These are phyloP conservation scores for Psilopsiagon aymara DNA, from an alignment of 2,113 vertebrate species.

Conservation along the genomic window DNA sequence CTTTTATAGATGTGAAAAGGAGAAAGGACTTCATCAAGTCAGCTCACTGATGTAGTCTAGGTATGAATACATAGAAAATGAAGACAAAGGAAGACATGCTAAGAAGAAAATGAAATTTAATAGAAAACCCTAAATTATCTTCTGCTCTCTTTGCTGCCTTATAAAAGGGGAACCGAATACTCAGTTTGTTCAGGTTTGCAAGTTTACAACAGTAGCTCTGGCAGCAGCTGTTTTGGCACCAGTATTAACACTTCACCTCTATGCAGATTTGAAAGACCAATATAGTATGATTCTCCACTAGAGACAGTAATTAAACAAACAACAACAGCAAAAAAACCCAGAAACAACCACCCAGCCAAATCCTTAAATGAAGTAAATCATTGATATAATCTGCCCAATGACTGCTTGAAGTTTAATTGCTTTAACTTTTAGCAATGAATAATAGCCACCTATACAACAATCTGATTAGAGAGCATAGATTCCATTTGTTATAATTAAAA, in stretches of 20 bases:
- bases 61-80: background rate
- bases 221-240: background rate
- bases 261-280: background rate
- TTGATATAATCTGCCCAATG: background rate
- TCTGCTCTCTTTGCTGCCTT: background rate
- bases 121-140: background rate
- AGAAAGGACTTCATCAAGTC: background rate
- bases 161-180: background rate
- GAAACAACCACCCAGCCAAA: background rate
- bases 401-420: slow-evolving; percentile 24
- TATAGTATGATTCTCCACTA: background rate
- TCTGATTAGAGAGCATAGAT: background rate
- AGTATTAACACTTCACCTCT: background rate
- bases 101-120: background rate
- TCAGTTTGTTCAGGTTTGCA: background rate
- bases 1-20: background rate
- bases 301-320: background rate
- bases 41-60: background rate
- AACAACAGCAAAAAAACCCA: background rate
- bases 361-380: background rate
- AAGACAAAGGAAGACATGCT: background rate
- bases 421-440: slow-evolving; percentile 38
- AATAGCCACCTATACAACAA: slow-evolving; percentile 9
- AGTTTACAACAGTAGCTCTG: background rate
- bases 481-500: slow-evolving; percentile 55